Conservation (phyloP, 2,888 invertebrate species). For the Drosophila infuscata region DNA sequence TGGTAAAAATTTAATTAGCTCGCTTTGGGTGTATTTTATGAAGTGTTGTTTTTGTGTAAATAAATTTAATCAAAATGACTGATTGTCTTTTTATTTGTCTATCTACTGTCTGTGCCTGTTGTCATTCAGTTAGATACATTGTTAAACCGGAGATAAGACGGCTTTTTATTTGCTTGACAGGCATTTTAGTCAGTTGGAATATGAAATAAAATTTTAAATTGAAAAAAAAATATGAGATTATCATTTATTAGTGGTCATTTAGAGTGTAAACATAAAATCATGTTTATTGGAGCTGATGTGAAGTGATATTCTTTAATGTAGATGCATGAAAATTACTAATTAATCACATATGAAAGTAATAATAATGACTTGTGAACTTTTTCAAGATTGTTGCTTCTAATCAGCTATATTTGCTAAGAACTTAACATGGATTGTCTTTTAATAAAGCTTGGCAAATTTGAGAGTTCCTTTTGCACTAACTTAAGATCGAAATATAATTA, state of each 20-base stretch:
- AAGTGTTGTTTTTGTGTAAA: conserved; percentile 21
- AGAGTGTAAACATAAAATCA: background rate
- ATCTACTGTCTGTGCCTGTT: conserved; percentile 13
- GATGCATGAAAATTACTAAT: background rate
- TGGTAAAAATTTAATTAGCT: conserved; percentile 37
- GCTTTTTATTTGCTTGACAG: conserved; percentile 7
- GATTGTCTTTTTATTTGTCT: background rate
- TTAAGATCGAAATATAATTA: background rate
- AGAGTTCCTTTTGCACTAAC: background rate
- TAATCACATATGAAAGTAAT: too few species aligned
- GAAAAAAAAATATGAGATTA: background rate
- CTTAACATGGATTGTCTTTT: background rate
- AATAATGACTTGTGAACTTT: background rate
- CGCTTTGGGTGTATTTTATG: conserved; percentile 16
- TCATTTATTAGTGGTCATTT: background rate
- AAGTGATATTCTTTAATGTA: background rate
- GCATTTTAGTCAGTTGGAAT: background rate
- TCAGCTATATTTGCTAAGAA: background rate
- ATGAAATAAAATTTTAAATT: background rate
- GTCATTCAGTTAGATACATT: conserved; percentile 28
- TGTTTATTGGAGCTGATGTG: background rate
- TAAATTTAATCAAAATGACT: conserved; percentile 29
- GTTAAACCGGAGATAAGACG: conserved; percentile 19
- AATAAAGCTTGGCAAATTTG: background rate
- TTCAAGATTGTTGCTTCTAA: background rate